phyloP scores from a whole-genome alignment of 2,797 vertebrate genomes.

The Lepus townsendii region DNA sequence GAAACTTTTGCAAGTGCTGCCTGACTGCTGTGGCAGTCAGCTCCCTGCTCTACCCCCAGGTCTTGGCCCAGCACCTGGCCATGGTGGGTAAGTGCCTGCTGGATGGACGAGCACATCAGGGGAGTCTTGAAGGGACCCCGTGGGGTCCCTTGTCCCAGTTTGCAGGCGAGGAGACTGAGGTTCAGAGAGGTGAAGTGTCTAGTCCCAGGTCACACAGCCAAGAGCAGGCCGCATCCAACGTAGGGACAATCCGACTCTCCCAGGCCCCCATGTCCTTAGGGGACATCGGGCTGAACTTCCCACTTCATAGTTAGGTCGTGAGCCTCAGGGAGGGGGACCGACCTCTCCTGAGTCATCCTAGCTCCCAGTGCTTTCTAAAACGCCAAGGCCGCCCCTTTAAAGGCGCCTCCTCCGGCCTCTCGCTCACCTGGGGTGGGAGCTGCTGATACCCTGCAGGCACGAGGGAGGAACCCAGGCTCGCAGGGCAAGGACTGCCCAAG shows the following conservation, averaged over 20 bases:
- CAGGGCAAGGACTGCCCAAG: not conserved
- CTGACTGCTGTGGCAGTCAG: fast-evolving
- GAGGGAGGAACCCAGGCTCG: not conserved
- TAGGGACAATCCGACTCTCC: not conserved
- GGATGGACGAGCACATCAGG: not conserved
- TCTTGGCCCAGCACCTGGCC: not conserved
- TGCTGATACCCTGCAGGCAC: too few species aligned
- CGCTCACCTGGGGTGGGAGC: not conserved
- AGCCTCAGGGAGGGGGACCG: not conserved
- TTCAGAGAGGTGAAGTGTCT: not conserved
- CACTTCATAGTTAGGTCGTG: not conserved
- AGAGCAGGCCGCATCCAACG: not conserved
- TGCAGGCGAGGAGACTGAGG: not conserved
- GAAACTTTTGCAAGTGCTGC: not conserved
- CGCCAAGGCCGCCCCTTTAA: not conserved
- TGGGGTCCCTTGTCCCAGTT: not conserved
- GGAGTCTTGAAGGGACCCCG: not conserved
- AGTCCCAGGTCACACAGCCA: slow-evolving; percentile 16
- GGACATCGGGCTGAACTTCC: not conserved
- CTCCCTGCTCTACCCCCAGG: not conserved
- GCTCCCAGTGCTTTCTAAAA: not conserved
- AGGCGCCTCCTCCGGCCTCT: not conserved
- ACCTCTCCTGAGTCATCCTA: too few species aligned
- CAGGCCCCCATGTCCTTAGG: not conserved
- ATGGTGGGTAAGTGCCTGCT: not conserved